Base-by-base conservation (phyloP, 1,140 invertebrate species). In the Brachystomella parvula region DNA sequence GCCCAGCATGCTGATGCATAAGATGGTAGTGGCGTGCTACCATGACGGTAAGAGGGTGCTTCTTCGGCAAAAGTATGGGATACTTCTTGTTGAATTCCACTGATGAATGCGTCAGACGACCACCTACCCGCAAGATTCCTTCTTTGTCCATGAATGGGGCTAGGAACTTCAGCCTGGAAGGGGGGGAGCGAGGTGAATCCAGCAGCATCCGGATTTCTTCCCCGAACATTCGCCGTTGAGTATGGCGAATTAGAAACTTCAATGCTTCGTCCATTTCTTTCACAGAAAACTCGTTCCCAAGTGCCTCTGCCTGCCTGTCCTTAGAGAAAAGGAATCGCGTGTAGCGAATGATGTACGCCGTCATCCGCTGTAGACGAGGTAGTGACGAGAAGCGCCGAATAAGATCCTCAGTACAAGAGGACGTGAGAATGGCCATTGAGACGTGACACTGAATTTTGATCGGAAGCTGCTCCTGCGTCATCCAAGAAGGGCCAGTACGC, bases 71-170 rank as follows among this genome's bases (percentile, higher is more conserved):
- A 6, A 77, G 32, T 21, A 77, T 74, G n/a, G 75, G 76, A 71
- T 76, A 70, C 65, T 74, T 74, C 29, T 64, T 65, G 47, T 72
- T 63, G 61, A 70, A 64, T 56, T 72, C 3, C 26, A 66, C n/a
- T n/a, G 58, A 53, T 1, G 77, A 65, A 35, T 77, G 63, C 21
- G 60, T 63, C 3, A 80, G 49, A 58, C 79, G 61, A 29, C 79
- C 76, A 1, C 78, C 78, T 0, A 80, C 77, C 31, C 78, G 69
- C 49, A 80, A 35, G 21, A 78, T 56, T n/a, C 74, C 74, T 21
- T 75, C 30, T 24, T 75, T 26, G 66, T 79, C 78, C n/a, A 81
- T 26, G 63, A 77, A 76, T n/a, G 77, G 78, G 28, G 73, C 73
- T n/a, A 79, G 68, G 2, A 30, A 58, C 31, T 57, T 31, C 60